Evolutionary conservation across 2,113 vertebrate species (phyloP).

Genomic region (Murina feae): DNA sequence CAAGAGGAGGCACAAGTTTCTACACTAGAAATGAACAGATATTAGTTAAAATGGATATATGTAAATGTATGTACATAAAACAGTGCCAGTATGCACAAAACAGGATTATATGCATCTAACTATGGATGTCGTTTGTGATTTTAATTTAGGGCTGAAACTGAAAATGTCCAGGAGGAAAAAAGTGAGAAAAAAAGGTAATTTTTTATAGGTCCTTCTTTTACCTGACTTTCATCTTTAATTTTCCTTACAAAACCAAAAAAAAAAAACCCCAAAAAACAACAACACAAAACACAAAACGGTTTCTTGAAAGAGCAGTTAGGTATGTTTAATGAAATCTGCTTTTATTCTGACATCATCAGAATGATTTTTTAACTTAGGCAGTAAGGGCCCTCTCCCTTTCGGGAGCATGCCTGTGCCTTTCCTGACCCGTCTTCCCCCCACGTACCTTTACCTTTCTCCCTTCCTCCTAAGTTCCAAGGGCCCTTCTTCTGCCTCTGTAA

Average conservation of each 20-base stretch:
- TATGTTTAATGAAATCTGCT: background rate
- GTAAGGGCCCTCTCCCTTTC: background rate
- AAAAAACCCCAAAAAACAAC: too few species aligned
- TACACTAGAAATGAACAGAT: constrained; percentile 9
- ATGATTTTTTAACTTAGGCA: background rate
- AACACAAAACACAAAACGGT: too few species aligned
- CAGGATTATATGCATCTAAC: background rate
- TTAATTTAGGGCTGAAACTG: background rate
- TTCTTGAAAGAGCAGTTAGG: background rate
- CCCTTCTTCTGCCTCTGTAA: background rate
- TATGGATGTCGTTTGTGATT: background rate
- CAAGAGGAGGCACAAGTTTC: background rate
- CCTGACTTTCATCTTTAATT: constrained; percentile 9
- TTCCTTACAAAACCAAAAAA: constrained; percentile 29
- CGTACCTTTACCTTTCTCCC: background rate
- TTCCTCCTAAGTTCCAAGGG: background rate
- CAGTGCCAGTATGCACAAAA: background rate
- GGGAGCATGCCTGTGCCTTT: background rate
- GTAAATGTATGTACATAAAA: background rate
- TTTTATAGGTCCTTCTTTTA: background rate
- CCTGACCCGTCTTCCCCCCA: background rate
- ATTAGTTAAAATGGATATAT: constrained; percentile 4
- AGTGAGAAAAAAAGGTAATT: background rate
- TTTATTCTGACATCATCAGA: background rate
- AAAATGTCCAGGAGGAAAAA: background rate